Base-by-base conservation (phyloP, 2,113 vertebrate genomes). In the Pluvialis apricaria region DNA sequence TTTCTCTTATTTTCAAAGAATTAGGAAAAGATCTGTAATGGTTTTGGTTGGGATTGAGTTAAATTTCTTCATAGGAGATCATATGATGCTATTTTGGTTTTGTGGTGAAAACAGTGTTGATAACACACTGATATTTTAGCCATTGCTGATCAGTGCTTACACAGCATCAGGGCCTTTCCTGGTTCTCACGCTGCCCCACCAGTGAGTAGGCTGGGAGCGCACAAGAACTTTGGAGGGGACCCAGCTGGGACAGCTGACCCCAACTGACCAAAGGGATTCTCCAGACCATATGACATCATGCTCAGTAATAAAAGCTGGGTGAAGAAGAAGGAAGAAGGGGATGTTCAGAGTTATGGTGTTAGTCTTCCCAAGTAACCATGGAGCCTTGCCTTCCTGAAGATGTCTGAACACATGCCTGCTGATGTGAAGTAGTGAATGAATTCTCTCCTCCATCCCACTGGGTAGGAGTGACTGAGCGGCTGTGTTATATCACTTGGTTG, bases 391-490 rank as follows among this genome's bases (percentile, higher is more conserved):
- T 40, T 34, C 13, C 55, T 47, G 69, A 22, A 60, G 31, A 18
- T 54, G 51, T 8, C 26, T 70, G 15, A 31, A 20, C 6, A 58
- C 8, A 5, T 18, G 9, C 11, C 44, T 65, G 19, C 2, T 17
- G 1, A 65, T n/a, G 3, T 14, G 13, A 65, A 60, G 31, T 3
- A 31, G 9, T 15, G 36, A 66, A 62, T n/a, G 14, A 36, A 42
- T 29, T 38, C 21, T 36, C 38, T 72, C 26, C 26, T 5, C 16
- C 21, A 26, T 32, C 26, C 8, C 15, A 45, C 7, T 4, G 4
- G 1, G 3, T 1, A 17, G 19, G 5, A 89, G 20, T 40, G 54
- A 54, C 5, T 0, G 2, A 69, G 21, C 2, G 14, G 8, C 26
- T 77, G 20, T 85, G n/a, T 86, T 65, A 76, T 44, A 66, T 1